phyloP scores from a whole-genome alignment of 2,113 vertebrate species.

The Sebastes fasciatus region DNA sequence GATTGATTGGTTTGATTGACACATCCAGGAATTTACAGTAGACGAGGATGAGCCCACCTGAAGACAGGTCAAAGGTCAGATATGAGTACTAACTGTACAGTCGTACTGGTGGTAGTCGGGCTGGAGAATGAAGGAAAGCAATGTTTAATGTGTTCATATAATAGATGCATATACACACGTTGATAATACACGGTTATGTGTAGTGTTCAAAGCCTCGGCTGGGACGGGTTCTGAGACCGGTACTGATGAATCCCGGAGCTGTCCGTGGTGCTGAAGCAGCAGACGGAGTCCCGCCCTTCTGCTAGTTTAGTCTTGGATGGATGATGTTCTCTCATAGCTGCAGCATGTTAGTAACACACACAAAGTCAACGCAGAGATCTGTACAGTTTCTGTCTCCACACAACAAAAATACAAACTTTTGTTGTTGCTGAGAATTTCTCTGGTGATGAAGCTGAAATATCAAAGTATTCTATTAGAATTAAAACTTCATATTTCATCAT shows the following conservation, averaged over 20 bases:
- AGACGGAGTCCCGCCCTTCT: no score
- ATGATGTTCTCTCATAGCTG: no score
- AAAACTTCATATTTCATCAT: conserved; percentile 2
- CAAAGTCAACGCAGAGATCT: neutral
- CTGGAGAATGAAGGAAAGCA: neutral
- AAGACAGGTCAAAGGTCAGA: neutral
- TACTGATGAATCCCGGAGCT: no score
- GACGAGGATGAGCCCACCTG: neutral
- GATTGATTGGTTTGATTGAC: no score
- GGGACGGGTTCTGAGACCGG: no score
- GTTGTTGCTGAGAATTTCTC: no score
- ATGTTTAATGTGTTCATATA: neutral
- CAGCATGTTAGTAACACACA: neutral
- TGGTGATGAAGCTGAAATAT: no score
- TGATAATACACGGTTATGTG: neutral
- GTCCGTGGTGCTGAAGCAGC: no score
- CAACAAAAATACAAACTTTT: no score
- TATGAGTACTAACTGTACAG: neutral
- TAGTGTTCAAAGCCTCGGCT: neutral
- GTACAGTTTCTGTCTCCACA: no score
- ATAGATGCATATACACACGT: neutral
- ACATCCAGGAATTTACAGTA: neutral
- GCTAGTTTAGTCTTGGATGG: no score
- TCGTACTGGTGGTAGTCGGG: neutral
- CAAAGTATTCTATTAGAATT: no score